Conservation (phyloP, 92 coral and sea anemone genomes). For the Chrysogorgia sp. region DNA sequence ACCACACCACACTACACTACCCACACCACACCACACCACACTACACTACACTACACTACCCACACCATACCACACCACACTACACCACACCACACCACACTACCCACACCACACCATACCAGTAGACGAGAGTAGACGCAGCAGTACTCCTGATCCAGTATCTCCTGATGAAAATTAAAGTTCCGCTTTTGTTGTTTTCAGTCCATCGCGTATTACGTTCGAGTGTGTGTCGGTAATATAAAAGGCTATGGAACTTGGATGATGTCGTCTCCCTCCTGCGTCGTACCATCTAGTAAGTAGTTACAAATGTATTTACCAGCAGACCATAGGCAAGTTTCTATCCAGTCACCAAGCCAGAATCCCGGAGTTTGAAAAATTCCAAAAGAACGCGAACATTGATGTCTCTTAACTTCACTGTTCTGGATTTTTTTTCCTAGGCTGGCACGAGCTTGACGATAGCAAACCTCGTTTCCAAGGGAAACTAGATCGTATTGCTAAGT, state of each 20-base stretch:
- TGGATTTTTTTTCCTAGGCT: slow-evolving; percentile 54
- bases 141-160: background rate
- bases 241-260: slow-evolving; percentile 94
- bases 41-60: slow-evolving; percentile 4
- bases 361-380: too few relatives aligned
- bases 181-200: slow-evolving; percentile 31
- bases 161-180: background rate
- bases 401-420: background rate
- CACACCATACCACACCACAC: slow-evolving; percentile 18
- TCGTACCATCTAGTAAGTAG: slow-evolving; percentile 95
- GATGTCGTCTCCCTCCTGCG: slow-evolving; percentile 90
- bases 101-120: slow-evolving; percentile 6
- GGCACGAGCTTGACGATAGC: slow-evolving; percentile 97
- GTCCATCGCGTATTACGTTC: slow-evolving; percentile 89
- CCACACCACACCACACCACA: slow-evolving; percentile 6
- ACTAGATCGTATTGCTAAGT: slow-evolving; percentile 76
- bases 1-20: slow-evolving; percentile 3
- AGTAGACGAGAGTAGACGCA: too few relatives aligned
- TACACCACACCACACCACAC: slow-evolving; percentile 15
- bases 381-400: too few relatives aligned
- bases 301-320: background rate
- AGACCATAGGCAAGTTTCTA: background rate
- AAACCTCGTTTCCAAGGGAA: slow-evolving; percentile 97
- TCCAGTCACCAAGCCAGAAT: too few relatives aligned
- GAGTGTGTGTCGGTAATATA: slow-evolving; percentile 90